Evolutionary conservation across 2,888 invertebrate genomes (phyloP), one percentile per base, ranked within the genome.

Genomic region (Myathropa florea): DNA sequence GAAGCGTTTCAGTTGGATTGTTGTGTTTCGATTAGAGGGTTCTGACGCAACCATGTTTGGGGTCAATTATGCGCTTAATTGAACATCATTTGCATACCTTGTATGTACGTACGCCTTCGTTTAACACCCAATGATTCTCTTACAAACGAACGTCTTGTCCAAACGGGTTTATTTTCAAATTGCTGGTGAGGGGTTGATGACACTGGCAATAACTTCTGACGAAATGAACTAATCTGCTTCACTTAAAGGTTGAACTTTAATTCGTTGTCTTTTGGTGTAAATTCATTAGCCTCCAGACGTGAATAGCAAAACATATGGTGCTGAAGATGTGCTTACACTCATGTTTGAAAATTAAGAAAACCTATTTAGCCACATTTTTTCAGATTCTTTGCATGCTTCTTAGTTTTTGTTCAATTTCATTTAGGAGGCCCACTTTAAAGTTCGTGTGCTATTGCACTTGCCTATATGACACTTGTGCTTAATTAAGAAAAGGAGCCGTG

Each of bases 31-130:
- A 55, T 68, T 68, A 55, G 23, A 28, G 23, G 12, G 14, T 23
- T 23, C 61, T 33, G 46, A 46, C 46, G 46, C 53, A 72, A 30
- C 39, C 21, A 64, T 24, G 12, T 30, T 53, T 36, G 6, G n/a
- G 30, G 33, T 55, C 33, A 57, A 55, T 64, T 64, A 55, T 36
- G 4, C 55, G 53, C 33, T 55, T 63, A 33, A 73, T 53, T 73
- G 55, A 55, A 73, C 33, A 61, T 21, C 53, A 55, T 26, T 73
- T 63, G 24, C 63, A 64, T 36, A 33, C 23, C 14, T 55, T 6
- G 10, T 10, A 21, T 21, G 30, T 30, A n/a, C 30, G 18, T 7
- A 10, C 12, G 33, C 33, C 33, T 33, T 12, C 33, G 33, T 33
- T 33, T 12, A 33, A 33, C 46, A 7, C 7, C 7, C 46, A 18